A percentile compares a stretch with the other conserved stretches of the same genome.
Evolutionary conservation across 2,797 vertebrate genomes (phyloP).

Genomic region (Galagoides demidoff): DNA sequence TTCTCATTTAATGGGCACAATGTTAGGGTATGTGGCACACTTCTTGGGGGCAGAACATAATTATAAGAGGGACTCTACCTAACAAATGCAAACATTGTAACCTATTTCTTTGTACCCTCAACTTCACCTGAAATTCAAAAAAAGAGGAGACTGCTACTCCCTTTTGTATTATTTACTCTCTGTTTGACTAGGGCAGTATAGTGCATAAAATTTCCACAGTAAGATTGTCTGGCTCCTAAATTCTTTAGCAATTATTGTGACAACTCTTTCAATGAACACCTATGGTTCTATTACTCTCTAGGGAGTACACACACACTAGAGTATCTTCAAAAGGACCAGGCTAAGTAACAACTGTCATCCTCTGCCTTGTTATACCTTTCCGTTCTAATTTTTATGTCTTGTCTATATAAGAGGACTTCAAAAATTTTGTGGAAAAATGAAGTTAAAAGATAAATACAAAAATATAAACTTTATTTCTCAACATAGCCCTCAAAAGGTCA

Average conservation of each 20-base stretch:
- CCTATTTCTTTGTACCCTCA: too few species aligned
- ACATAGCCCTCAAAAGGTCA: background rate
- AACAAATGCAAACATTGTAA: too few species aligned
- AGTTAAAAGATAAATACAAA: background rate
- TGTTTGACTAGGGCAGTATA: background rate
- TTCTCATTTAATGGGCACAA: too few species aligned
- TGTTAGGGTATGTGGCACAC: too few species aligned
- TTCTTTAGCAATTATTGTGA: conserved; percentile 37
- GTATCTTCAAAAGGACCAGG: background rate
- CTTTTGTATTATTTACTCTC: conserved; percentile 23
- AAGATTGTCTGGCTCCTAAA: conserved; percentile 18
- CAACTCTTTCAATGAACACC: background rate
- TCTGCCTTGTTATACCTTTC: background rate
- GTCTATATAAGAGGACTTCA: background rate
- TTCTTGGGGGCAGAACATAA: too few species aligned
- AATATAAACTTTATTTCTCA: background rate
- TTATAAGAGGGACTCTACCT: too few species aligned
- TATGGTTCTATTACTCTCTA: background rate
- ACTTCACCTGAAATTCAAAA: too few species aligned
- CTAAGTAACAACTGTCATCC: background rate
- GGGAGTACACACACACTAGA: background rate
- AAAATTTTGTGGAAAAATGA: background rate
- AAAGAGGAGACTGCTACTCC: background rate
- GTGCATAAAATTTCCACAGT: background rate
- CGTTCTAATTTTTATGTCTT: background rate